Evolutionary conservation across 1,140 invertebrate genomes (phyloP), one percentile per base, ranked within the genome.

Genomic region (honey bee (Apis mellifera)): DNA sequence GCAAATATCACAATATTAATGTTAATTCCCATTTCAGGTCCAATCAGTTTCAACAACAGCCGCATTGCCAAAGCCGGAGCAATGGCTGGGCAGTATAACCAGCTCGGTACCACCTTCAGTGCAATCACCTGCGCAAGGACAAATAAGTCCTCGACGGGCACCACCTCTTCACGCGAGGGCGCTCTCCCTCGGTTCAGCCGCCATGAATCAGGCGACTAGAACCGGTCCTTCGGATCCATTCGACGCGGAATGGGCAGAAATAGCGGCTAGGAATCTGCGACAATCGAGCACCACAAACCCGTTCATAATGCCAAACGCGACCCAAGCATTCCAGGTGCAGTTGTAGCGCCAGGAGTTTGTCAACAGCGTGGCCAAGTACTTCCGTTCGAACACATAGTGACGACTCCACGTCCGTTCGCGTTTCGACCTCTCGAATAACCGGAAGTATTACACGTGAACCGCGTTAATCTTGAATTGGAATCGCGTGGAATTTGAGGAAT

Each of bases 171-270:
- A 96, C 89, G 96, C 96, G 15, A 94, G 95, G 1, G 95, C 96
- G 0, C 94, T 95, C 70, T 95, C 95, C 0, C 81, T 96, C 11
- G 95, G 96, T 71, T 95, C 95, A 19, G 91, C 91, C 12, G 92
- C 91, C 15, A 91, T 94, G 84, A 91, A 88, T n/a, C 86, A 90
- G 32, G 75, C 88, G 66, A 89, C 82, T 84, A 92, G 85, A 71
- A 90, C 90, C 81, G 92, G 93, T 19, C 84, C 92, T 1, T 89
- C 93, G 12, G 97, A 98, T 94, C 97, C 97, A 0, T 98, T 98
- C 90, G 97, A 98, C 92, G 97, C 97, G 11, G 97, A 98, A 89
- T 98, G 97, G 97, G 97, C 96, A 2, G 96, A 96, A 42, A 93
- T 94, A 11, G 93, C 94, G 1, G 92, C 94, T 9, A 92, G 93